Conservation (phyloP, 64 coral and sea anemone genomes). For the Dendrophyllia cribrosa region DNA sequence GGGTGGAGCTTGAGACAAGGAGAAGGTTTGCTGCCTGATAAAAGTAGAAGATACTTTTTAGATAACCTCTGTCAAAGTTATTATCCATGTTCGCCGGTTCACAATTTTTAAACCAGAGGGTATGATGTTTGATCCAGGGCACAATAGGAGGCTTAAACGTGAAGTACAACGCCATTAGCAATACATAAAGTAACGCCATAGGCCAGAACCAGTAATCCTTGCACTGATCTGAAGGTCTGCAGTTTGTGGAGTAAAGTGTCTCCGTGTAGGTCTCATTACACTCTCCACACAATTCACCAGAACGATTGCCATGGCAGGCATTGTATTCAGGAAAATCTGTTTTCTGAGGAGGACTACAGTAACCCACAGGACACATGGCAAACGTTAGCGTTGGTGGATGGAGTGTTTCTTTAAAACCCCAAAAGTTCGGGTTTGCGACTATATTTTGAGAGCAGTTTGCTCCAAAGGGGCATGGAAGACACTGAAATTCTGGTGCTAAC, state of each 20-base stretch:
- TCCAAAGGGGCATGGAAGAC: slow-evolving; percentile 71
- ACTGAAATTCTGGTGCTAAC: slow-evolving; percentile 25
- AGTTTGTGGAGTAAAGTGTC: slow-evolving; percentile 51
- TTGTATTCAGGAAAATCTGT: slow-evolving; percentile 17
- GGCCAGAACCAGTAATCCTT: slow-evolving; percentile 67
- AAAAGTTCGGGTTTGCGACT: slow-evolving; percentile 47
- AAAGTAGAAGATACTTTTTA: slow-evolving; percentile 87
- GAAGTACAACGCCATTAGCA: slow-evolving; percentile 41
- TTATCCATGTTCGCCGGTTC: not conserved
- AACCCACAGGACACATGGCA: slow-evolving; percentile 57
- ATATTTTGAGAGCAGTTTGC: slow-evolving; percentile 38
- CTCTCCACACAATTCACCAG: slow-evolving; percentile 29
- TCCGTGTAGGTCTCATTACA: not conserved
- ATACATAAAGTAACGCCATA: slow-evolving; percentile 33
- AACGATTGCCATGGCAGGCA: slow-evolving; percentile 62
- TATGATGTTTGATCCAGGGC: slow-evolving; percentile 35
- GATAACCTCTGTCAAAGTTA: slow-evolving; percentile 48
- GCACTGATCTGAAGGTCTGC: slow-evolving; percentile 28
- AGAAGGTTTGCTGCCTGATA: slow-evolving; percentile 84
- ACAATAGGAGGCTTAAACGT: slow-evolving; percentile 44
- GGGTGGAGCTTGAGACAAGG: slow-evolving; percentile 20
- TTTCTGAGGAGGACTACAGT: slow-evolving; percentile 34
- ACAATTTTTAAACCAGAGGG: slow-evolving; percentile 15
- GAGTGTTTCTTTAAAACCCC: slow-evolving; percentile 32
- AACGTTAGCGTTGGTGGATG: slow-evolving; percentile 35